Conservation (phyloP, 2,888 invertebrate genomes). For the Norana najaformis region DNA sequence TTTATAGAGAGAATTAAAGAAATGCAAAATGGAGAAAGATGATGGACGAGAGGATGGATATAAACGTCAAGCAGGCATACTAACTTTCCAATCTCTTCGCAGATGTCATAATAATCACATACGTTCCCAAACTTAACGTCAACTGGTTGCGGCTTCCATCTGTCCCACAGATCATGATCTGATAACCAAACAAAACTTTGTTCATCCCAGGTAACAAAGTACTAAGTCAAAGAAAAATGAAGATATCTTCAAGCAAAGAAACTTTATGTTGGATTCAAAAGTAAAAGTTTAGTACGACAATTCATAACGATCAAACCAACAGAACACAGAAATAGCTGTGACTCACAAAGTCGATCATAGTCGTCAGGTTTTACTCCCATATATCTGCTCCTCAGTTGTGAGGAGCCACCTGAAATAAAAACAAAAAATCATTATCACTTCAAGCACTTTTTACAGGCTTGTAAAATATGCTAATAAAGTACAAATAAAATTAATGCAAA, state of each 20-base stretch:
- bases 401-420: neutral
- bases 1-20: neutral
- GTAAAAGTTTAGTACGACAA: neutral
- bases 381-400: slow-evolving; percentile 79
- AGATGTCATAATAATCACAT: slow-evolving; percentile 95
- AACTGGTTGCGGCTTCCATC: slow-evolving; percentile 91
- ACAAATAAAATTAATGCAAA: neutral
- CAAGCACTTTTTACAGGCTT: neutral
- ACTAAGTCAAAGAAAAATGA: neutral
- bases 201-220: neutral
- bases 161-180: slow-evolving; percentile 96
- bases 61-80: slow-evolving; percentile 35
- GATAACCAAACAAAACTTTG: neutral
- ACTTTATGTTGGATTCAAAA: neutral
- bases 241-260: neutral
- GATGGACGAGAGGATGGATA: neutral
- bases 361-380: slow-evolving; percentile 82
- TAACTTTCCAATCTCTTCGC: slow-evolving; percentile 94
- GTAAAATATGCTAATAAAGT: too few species aligned
- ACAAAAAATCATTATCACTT: neutral
- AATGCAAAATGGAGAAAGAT: neutral
- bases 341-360: slow-evolving; percentile 86
- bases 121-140: slow-evolving; percentile 92
- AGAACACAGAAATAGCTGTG: neutral
- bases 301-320: neutral